Percentiles rank a stretch among this genome's conserved stretches.
Conservation (phyloP, 1,140 invertebrate genomes). For the Whitmania pigra region DNA sequence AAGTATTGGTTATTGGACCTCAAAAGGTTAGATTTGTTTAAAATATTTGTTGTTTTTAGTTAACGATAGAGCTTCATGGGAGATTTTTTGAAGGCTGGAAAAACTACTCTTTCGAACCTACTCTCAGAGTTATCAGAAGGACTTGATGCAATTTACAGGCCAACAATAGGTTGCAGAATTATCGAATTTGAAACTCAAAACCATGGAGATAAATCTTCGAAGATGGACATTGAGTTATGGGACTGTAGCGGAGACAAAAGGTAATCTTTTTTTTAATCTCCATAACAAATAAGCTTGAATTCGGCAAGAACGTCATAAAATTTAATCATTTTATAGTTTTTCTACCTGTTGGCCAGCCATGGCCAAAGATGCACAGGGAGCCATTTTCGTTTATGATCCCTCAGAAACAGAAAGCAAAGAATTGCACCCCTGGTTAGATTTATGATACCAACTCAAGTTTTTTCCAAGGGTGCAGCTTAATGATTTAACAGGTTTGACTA, state of each 20-base stretch:
- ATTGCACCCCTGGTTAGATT: slow-evolving; percentile 52
- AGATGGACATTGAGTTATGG: slow-evolving; percentile 6
- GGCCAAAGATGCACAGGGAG: slow-evolving; percentile 54
- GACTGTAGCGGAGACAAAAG: slow-evolving; percentile 17
- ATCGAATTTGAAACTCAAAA: slow-evolving; percentile 6
- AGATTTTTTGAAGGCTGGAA: background rate
- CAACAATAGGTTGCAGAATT: background rate
- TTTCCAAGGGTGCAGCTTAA: slow-evolving; percentile 22
- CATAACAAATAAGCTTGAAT: background rate
- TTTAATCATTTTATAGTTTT: slow-evolving; percentile 47
- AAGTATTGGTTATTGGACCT: too few species aligned
- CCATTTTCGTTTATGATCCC: slow-evolving; percentile 61
- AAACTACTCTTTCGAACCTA: background rate
- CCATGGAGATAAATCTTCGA: background rate
- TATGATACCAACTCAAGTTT: background rate
- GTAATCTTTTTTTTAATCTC: background rate
- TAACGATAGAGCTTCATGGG: too few species aligned
- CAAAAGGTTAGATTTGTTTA: too few species aligned
- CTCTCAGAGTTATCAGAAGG: background rate
- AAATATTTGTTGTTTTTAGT: too few species aligned
- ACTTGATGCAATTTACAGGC: background rate
- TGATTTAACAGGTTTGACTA: slow-evolving; percentile 50
- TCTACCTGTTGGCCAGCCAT: slow-evolving; percentile 65
- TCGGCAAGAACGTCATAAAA: background rate
- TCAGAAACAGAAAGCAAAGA: slow-evolving; percentile 50